These are phyloP conservation scores for Morus bassanus DNA, from an alignment of 2,797 vertebrate genomes.

Conservation along the genomic window DNA sequence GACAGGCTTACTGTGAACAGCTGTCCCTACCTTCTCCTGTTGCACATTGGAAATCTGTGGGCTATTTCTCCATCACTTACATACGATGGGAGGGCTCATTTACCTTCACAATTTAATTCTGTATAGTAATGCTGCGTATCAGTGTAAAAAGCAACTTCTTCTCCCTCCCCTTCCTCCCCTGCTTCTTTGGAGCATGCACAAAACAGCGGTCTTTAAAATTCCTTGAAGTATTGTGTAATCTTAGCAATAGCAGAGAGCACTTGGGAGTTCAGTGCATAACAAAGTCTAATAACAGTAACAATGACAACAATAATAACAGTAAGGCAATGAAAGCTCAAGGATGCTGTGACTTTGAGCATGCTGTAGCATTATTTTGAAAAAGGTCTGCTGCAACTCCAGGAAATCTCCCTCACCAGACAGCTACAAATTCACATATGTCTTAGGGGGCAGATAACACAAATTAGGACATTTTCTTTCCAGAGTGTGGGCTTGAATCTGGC, in stretches of 20 bases:
- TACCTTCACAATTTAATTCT: background rate
- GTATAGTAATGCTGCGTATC: fast-evolving
- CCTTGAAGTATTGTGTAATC: slow-evolving; percentile 29
- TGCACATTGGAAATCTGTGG: fast-evolving
- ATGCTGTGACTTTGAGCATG: slow-evolving; percentile 42
- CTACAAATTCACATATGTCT: background rate
- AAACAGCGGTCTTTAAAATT: slow-evolving; percentile 19
- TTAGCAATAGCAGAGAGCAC: background rate
- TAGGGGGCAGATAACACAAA: background rate
- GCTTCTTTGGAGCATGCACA: background rate
- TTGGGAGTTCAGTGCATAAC: slow-evolving; percentile 18
- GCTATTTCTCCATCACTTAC: background rate
- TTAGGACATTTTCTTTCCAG: background rate
- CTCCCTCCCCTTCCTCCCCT: background rate
- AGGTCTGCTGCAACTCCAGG: background rate
- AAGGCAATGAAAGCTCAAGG: slow-evolving; percentile 31
- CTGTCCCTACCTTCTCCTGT: background rate
- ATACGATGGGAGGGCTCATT: background rate
- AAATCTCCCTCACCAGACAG: background rate
- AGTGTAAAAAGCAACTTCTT: background rate
- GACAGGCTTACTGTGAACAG: background rate
- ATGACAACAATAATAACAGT: slow-evolving; percentile 5
- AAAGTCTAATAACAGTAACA: slow-evolving; percentile 48
- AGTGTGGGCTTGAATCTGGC: background rate
- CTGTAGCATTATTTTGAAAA: background rate